Base-by-base conservation (phyloP, 2,797 vertebrate species). In the Leuciscus waleckii region DNA sequence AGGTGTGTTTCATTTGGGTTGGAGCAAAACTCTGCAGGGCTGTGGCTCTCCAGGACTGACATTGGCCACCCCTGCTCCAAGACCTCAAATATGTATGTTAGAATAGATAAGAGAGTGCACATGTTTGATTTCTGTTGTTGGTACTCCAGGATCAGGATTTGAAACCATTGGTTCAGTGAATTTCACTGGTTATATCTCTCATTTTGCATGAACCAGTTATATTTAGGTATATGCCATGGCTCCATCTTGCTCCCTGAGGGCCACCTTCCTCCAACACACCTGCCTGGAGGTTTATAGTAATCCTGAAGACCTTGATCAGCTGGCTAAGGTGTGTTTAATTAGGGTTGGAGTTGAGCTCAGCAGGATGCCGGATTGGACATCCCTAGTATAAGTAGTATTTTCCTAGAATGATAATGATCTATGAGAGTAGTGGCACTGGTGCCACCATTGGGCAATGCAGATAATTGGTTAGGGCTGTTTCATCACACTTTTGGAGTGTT, bases 251-350 rank as follows among this genome's bases (percentile, higher is more conserved):
- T 81, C 46, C 79, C 79, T 37, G 29, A 37, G 43, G 46, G 14
- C 65, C 63, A n/a, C 19, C 21, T 80, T 80, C 21, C 63, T 54
- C 21, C 63, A 63, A 79, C 16, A 79, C 76, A 78, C n/a, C 56
- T 78, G 61, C 79, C 79, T n/a, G 63, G 63, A 68, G 79, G 46
- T 49, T 54, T 69, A 68, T 49, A 68, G 61, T 81, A 69, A 81
- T 51, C 46, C 43, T 81, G 65, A 68, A 49, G 79, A 39, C 65
- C 46, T 69, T 81, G 79, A 54, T 54, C 54, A 81, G 65, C 61
- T 80, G 29, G 41, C 49, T 68, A 68, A 1, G n/a, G 61, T 69
- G 63, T 54, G 29, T 67, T 69, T 81, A 69, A 69, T 81, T 81
- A 81, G 32, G 63, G 63, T 54, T 51, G 43, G 75, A 77, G 75